A percentile compares a stretch with the other conserved stretches of the same genome.
Evolutionary conservation across 2,113 vertebrate species (phyloP).

Genomic region (Reinhardtius hippoglossoides): DNA sequence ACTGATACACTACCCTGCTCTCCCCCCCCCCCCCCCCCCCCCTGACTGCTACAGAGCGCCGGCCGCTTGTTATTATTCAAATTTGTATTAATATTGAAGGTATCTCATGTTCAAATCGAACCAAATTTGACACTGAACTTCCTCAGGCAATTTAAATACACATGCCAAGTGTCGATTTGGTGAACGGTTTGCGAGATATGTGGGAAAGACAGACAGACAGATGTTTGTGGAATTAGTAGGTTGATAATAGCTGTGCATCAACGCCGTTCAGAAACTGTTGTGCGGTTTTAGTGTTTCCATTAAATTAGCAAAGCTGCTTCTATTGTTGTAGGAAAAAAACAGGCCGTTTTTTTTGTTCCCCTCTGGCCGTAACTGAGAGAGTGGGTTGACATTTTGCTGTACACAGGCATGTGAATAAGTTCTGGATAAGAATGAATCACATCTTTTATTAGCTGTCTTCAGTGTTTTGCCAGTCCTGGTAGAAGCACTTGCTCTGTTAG

Average conservation of each 20-base stretch:
- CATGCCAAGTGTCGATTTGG: too few species aligned
- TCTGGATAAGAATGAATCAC: slow-evolving; percentile 48
- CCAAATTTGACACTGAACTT: too few species aligned
- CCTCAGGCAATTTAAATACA: too few species aligned
- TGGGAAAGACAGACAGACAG: neutral
- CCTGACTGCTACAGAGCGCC: too few species aligned
- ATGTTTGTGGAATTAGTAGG: neutral
- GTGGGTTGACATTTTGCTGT: slow-evolving; percentile 55
- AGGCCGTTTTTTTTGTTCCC: neutral
- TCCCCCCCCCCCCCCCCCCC: too few species aligned
- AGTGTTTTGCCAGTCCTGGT: slow-evolving; percentile 53
- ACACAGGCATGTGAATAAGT: slow-evolving; percentile 54
- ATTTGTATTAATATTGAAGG: too few species aligned
- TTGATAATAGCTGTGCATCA: neutral
- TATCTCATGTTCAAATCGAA: too few species aligned
- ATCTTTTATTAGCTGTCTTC: slow-evolving; percentile 59
- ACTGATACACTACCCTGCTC: too few species aligned
- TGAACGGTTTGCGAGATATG: too few species aligned
- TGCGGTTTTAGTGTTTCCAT: slow-evolving; percentile 35
- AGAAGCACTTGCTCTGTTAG: slow-evolving; percentile 8
- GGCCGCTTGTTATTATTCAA: too few species aligned
- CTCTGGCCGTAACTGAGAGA: slow-evolving; percentile 33
- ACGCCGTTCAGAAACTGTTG: neutral
- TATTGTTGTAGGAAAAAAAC: slow-evolving; percentile 27
- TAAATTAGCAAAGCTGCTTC: slow-evolving; percentile 20